Base-by-base conservation (phyloP, 2,797 vertebrate genomes). In the Cyclura pinguis region DNA sequence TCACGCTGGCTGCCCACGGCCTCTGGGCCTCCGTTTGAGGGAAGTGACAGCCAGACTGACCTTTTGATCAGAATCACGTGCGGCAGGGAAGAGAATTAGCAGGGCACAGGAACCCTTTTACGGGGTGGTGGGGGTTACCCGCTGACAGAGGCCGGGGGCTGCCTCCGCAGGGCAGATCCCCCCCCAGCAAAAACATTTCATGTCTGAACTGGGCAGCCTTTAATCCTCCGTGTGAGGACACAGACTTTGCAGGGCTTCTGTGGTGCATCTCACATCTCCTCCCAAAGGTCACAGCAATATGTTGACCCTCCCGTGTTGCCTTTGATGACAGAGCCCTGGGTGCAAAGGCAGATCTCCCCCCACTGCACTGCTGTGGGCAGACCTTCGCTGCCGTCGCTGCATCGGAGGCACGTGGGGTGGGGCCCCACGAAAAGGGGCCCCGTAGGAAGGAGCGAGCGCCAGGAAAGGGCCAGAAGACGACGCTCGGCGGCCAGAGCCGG, bases 41-140 rank as follows among this genome's bases (percentile, higher is more conserved):
- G 94, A 96, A 89, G 93, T 96, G 97, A 94, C 97, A 96, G 97
- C 95, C 80, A 91, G 93, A 94, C 91, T 97, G 97, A 97, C 97
- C 97, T 97, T 97, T 97, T 95, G 92, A 94, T 97, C 91, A 87
- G 86, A 92, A 91, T 91, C 94, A 59, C 38, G 0, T 16, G 94
- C 81, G 90, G 94, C 59, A 22, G 27, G 94, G 95, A 94, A 90
- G 93, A 89, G 93, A 95, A 95, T 95, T 86, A 93, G 89, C 93
- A 80, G 89, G 94, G 92, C 92, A 93, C 95, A 93, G 32, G 93
- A 35, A 32, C 92, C 18, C 92, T 95, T 89, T 95, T 89, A 83
- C 4, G 18, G 3, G 59, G 18, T 22, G 59, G 18, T 14, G 4
- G 18, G 59, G 4, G 59, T 4, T 62, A 18, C 90, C n/a, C 93